A percentile compares a stretch with the other conserved stretches of the same genome.
These are phyloP conservation scores for Xanthorhoe spadicearia DNA, from an alignment of 2,888 invertebrate genomes.

Conservation along the genomic window DNA sequence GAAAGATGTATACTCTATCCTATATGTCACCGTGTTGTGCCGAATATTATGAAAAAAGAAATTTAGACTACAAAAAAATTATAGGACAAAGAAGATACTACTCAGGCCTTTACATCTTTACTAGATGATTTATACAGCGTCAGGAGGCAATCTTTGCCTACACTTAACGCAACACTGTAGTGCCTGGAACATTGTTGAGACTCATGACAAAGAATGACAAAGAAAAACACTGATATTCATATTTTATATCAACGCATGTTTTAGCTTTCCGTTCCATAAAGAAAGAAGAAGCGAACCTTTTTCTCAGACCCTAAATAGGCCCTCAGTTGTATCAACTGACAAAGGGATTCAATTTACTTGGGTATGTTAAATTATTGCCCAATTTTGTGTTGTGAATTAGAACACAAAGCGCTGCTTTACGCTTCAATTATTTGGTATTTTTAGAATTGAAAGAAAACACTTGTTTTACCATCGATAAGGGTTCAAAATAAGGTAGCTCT, in stretches of 20 bases:
- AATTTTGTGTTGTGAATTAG: conserved; percentile 31
- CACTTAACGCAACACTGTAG: too few species aligned
- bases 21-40: neutral
- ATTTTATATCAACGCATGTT: neutral
- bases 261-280: neutral
- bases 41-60: too few species aligned
- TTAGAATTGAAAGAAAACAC: neutral
- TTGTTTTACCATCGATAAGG: too few species aligned
- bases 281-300: neutral
- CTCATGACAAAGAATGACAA: too few species aligned
- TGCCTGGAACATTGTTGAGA: too few species aligned
- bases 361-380: conserved; percentile 26
- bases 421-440: conserved; percentile 11
- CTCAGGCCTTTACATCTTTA: too few species aligned
- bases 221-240: neutral
- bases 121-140: too few species aligned
- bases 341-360: conserved; percentile 32
- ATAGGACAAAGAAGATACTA: too few species aligned
- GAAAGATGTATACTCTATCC: neutral
- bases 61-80: too few species aligned
- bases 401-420: conserved; percentile 21
- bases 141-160: too few species aligned
- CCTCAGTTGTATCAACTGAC: conserved; percentile 19
- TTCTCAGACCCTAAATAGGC: neutral
- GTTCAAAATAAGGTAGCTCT: too few species aligned